Evolutionary conservation across 2,113 vertebrate species (phyloP).

Genomic region (Brachyhypopomus gauderio): DNA sequence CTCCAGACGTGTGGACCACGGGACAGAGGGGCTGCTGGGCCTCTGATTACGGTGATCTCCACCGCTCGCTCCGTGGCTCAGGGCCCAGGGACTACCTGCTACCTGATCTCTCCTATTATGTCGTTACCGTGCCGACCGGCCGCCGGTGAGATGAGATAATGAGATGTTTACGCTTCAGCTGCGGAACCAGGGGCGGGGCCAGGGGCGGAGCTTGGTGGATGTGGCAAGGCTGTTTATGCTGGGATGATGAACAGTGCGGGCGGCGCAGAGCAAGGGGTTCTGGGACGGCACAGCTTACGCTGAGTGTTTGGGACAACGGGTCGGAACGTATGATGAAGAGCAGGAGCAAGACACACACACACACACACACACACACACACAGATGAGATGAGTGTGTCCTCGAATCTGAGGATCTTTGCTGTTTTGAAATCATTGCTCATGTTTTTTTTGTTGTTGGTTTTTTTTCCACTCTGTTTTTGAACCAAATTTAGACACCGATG

Average conservation of each 20-base stretch:
- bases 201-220: slow-evolving; percentile 8
- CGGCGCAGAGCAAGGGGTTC: slow-evolving; percentile 55
- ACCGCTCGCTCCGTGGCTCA: slow-evolving; percentile 31
- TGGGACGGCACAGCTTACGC: slow-evolving; percentile 56
- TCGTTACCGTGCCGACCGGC: slow-evolving; percentile 50
- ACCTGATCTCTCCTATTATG: slow-evolving; percentile 59
- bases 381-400: background rate
- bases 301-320: background rate
- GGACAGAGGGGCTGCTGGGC: background rate
- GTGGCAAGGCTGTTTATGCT: slow-evolving; percentile 53
- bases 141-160: slow-evolving; percentile 25
- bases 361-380: background rate
- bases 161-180: slow-evolving; percentile 41
- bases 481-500: background rate
- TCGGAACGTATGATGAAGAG: background rate
- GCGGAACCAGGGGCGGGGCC: slow-evolving; percentile 14
- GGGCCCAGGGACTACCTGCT: slow-evolving; percentile 36
- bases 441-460: background rate
- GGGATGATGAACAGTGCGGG: slow-evolving; percentile 64
- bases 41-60: slow-evolving; percentile 44
- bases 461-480: background rate
- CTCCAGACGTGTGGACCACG: slow-evolving; percentile 39
- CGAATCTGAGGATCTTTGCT: background rate
- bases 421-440: background rate
- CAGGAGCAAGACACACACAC: background rate